Base-by-base conservation (phyloP, 2,888 invertebrate species). In the Anodontia alba region DNA sequence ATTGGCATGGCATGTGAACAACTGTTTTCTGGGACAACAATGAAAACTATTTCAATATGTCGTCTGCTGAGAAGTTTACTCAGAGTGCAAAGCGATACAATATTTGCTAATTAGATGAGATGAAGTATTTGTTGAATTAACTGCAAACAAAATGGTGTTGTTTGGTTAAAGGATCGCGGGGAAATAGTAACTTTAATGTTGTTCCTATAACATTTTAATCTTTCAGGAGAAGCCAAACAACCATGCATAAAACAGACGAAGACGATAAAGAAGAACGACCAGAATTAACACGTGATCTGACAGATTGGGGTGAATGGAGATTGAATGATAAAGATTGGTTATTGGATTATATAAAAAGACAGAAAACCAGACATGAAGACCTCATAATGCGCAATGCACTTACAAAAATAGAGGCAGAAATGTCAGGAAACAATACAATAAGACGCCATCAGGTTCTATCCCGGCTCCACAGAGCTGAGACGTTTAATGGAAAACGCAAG, bases 301-400 rank as follows among this genome's bases (percentile, higher is more conserved):
- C 69, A 10, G 79, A 85, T 72, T 85, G 85, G 85, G 42, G 71
- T 17, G 77, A 86, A 46, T 86, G 86, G 86, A 66, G 73, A 26
- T 71, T 86, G 31, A 83, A 83, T 33, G 87, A 88, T 69, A 87
- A 84, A 71, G 71, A 78, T 15, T 79, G 87, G 84, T 81, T 89
- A 31, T 73, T 76, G 49, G 78, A 73, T 43, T 89, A 84, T 67
- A 81, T 89, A 10, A 70, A 75, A 26, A 82, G 84, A 12, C 87
- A 89, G 76, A 86, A 80, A 76, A 78, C 78, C 17, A 76, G 85
- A 2, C 89, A 89, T 46, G 87, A 88, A 73, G 87, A 88, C 54
- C 79, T 89, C 17, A 77, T 89, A 12, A 86, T 88, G 15, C 71
- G 89, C 20, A 89, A 89, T 71, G 82, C 84, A 23, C 78, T 89